Base-by-base conservation (phyloP, 2,888 invertebrate species). In the Achlya flavicornis region DNA sequence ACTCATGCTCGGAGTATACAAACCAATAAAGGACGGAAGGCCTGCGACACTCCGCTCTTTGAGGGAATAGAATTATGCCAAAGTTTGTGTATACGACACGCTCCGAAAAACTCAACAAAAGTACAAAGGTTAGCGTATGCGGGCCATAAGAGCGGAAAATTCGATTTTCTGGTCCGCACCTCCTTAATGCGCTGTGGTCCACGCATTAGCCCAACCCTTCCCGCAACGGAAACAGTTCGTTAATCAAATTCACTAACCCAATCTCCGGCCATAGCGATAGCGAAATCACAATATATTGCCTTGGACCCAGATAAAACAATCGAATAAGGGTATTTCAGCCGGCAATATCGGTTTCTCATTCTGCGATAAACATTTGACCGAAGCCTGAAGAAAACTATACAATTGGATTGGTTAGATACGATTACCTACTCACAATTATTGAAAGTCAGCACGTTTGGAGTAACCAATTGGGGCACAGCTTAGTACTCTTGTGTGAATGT, bases 161-260 rank as follows among this genome's bases (percentile, higher is more conserved):
- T 91, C 87, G 89, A 92, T 92, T 92, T 91, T 92, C 89, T 88
- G 85, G 84, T 83, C 86, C 81, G 78, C 89, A 88, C 88, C 84
- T 88, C 80, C 79, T 76, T 87, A 88, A 89, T 84, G 84, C 79
- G 82, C 66, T 77, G 81, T 79, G 84, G 86, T 80, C 86, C 83
- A 83, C 74, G 66, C 80, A 81, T 86, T 86, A 82, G 75, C 77
- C 85, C 85, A 91, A 91, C 91, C 91, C 92, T 92, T 90, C 79
- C 83, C 79, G 71, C 71, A 67, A 70, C 78, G 84, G 83, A 83
- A 87, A 85, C 84, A 83, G 84, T 85, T 80, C 83, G 85, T 88
- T 91, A 90, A 91, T 91, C 91, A 88, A 90, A 91, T 88, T 87
- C 86, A 85, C 87, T 88, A 81, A 85, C 84, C 87, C 90, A 89